Evolutionary conservation across 2,888 invertebrate genomes (phyloP).

Genomic region (Phyllotreta cruciferae): DNA sequence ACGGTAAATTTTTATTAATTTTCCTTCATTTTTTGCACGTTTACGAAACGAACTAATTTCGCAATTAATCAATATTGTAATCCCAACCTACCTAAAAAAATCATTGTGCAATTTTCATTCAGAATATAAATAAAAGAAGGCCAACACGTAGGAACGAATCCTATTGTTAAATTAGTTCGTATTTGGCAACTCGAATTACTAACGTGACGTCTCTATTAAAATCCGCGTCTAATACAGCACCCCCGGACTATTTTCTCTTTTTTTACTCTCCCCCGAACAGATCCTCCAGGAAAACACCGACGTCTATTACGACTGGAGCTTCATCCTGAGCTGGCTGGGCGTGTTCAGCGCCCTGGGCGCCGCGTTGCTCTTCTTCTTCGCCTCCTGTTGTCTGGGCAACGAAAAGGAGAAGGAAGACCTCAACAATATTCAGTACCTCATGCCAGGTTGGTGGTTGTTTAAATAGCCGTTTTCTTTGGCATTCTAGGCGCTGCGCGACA

Average conservation of each 20-base stretch:
- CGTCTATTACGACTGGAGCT: slow-evolving; percentile 85
- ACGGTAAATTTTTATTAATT: slow-evolving; percentile 68
- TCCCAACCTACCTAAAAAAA: slow-evolving; percentile 4
- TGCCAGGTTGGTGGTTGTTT: slow-evolving; percentile 72
- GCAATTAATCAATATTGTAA: not conserved
- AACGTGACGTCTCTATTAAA: not conserved
- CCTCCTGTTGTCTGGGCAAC: slow-evolving; percentile 78
- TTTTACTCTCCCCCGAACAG: slow-evolving; percentile 55
- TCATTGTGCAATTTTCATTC: not conserved
- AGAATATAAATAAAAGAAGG: slow-evolving; percentile 9
- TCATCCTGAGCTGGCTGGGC: slow-evolving; percentile 83
- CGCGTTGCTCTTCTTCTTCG: slow-evolving; percentile 80
- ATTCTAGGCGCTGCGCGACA: slow-evolving; percentile 82
- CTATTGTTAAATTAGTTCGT: slow-evolving; percentile 1
- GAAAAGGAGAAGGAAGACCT: slow-evolving; percentile 78
- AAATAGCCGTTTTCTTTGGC: slow-evolving; percentile 34
- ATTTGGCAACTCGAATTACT: not conserved
- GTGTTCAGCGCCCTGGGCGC: slow-evolving; percentile 78
- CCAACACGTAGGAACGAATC: slow-evolving; percentile 7
- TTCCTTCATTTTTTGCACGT: slow-evolving; percentile 10
- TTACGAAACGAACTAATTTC: slow-evolving; percentile 5
- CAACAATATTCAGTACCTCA: slow-evolving; percentile 86
- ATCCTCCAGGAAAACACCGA: slow-evolving; percentile 76
- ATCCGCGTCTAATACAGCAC: slow-evolving; percentile 10
- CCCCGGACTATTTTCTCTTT: slow-evolving; percentile 13